Base-by-base conservation (phyloP, 2,113 vertebrate genomes). In the Bos indicus region DNA sequence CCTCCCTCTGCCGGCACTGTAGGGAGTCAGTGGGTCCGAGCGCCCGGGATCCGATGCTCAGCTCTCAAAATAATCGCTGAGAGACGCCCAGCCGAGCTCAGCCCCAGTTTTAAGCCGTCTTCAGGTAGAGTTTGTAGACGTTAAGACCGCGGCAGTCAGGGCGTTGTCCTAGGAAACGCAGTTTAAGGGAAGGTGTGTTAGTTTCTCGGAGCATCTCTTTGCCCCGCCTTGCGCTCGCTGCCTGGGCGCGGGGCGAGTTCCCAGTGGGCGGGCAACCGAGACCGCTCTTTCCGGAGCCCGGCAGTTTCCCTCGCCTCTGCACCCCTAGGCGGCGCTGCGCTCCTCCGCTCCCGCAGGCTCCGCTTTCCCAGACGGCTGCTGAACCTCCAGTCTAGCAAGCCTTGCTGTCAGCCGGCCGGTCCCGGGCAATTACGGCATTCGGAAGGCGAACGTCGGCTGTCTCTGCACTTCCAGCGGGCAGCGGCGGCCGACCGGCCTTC, bases 271-370 rank as follows among this genome's bases (percentile, higher is more conserved):
- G 52, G 5, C 21, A 3, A 6, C 0, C 6, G 77, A 43, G 82
- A 16, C 3, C 0, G 62, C 17, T 8, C 62, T 16, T 21, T 57
- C 13, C 5, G 5, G 0, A 9, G 59, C 7, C 1, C 1, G 62
- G 82, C 62, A 0, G 14, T 36, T 62, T 4, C 1, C 36, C 60
- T 14, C 21, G n/a, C 4, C 40, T 23, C 52, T 43, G 23, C 84
- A 86, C 96, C 98, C 83, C 95, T 98, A 98, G 95, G 98, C 97
- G 98, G 98, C 98, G 98, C 98, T 98, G 98, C 62, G 64, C 88
- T 6, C 93, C 97, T 97, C 97, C 33, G 48, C 96, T 77, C 90
- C 23, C 3, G 26, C 74, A 13, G 14, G 21, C 84, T 71, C 15
- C 0, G 23, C 86, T 36, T 94, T 19, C 52, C 80, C 96, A 91